A percentile compares a stretch with the other conserved stretches of the same genome.
These are phyloP conservation scores for Enteromius paludinosus DNA, from an alignment of 2,797 vertebrate genomes.

Conservation along the genomic window DNA sequence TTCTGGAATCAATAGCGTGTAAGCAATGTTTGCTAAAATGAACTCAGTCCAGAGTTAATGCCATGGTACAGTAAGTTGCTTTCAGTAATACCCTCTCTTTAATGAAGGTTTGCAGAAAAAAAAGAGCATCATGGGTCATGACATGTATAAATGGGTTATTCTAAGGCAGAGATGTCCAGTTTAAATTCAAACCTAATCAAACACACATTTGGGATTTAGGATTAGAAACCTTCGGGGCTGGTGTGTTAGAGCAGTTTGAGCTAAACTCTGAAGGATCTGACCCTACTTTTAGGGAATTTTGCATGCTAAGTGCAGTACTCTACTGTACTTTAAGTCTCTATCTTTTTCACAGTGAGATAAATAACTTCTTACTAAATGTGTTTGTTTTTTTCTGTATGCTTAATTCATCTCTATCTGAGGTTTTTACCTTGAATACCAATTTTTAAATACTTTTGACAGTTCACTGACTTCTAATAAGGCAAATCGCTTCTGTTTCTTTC, in stretches of 20 bases:
- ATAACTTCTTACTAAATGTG: background rate
- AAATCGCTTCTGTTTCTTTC: too few relatives aligned
- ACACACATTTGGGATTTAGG: background rate
- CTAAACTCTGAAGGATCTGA: background rate
- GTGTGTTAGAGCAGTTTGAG: background rate
- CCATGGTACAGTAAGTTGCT: background rate
- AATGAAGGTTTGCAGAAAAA: background rate
- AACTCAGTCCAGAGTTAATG: background rate
- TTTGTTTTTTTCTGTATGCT: background rate
- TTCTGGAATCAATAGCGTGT: background rate
- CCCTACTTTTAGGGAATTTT: background rate
- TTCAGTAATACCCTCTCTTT: background rate
- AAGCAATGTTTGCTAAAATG: background rate
- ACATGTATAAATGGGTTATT: too few relatives aligned
- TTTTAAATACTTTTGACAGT: background rate
- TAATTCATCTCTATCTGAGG: background rate
- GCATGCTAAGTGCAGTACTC: too few relatives aligned
- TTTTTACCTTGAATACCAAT: background rate
- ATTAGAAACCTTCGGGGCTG: background rate
- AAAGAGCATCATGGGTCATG: background rate
- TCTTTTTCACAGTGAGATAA: too few relatives aligned
- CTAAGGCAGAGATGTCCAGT: too few relatives aligned
- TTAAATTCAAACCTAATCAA: too few relatives aligned
- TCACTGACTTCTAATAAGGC: too few relatives aligned
- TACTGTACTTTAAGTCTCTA: too few relatives aligned